phyloP scores from a whole-genome alignment of 2,888 invertebrate genomes.

The Pemphredon lugubris region DNA sequence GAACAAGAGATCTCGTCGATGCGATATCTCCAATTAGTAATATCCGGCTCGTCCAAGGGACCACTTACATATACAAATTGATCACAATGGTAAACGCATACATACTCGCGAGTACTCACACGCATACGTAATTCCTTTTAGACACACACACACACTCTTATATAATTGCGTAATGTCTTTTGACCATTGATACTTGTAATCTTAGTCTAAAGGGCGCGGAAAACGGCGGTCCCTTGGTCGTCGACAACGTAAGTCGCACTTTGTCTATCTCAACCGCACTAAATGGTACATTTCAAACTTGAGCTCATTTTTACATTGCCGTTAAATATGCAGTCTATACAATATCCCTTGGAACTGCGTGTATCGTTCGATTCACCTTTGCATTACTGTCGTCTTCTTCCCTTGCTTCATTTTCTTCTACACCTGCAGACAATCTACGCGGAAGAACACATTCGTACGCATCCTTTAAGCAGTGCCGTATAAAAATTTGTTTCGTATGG shows the following conservation, averaged over 20 bases:
- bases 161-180: slow-evolving; percentile 52
- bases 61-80: slow-evolving; percentile 59
- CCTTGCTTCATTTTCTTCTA: slow-evolving; percentile 10
- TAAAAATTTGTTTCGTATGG: slow-evolving; percentile 34
- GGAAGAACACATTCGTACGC: slow-evolving; percentile 19
- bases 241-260: slow-evolving; percentile 38
- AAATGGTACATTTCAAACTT: slow-evolving; percentile 45
- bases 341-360: slow-evolving; percentile 5
- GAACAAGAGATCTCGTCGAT: slow-evolving; percentile 45
- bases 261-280: slow-evolving; percentile 34
- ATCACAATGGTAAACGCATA: slow-evolving; percentile 62
- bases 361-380: not conserved
- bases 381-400: slow-evolving; percentile 6
- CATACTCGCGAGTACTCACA: slow-evolving; percentile 41
- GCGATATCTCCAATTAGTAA: slow-evolving; percentile 45
- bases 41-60: slow-evolving; percentile 47
- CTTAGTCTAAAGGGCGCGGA: slow-evolving; percentile 45
- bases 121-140: slow-evolving; percentile 40
- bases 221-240: slow-evolving; percentile 40
- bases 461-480: slow-evolving; percentile 14
- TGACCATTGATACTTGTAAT: slow-evolving; percentile 50
- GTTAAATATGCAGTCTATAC: slow-evolving; percentile 17
- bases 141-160: slow-evolving; percentile 39
- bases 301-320: slow-evolving; percentile 50
- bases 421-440: slow-evolving; percentile 21